Evolutionary conservation across 2,797 vertebrate genomes (phyloP).

Genomic region (Ibycter americanus): DNA sequence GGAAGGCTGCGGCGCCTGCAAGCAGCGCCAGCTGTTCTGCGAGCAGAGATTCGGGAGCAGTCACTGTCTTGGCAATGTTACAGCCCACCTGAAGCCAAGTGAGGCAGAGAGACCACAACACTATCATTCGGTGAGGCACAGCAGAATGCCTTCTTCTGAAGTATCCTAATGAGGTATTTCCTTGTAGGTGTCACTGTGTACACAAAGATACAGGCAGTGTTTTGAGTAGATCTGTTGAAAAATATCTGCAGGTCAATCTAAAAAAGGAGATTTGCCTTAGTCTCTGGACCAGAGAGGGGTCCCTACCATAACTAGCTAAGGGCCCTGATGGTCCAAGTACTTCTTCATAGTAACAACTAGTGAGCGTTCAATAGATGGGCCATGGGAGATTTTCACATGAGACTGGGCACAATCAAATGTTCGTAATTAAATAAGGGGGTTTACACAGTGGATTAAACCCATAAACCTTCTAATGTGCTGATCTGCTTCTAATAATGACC

Average conservation of each 20-base stretch:
- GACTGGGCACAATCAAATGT: background rate
- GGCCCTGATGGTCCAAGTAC: background rate
- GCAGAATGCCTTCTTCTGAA: background rate
- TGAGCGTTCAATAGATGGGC: background rate
- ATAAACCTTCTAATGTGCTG: background rate
- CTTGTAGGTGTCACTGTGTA: background rate
- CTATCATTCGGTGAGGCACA: background rate
- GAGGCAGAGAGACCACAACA: background rate
- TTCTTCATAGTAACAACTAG: background rate
- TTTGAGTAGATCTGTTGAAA: background rate
- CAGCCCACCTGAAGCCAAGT: background rate
- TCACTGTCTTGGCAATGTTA: background rate
- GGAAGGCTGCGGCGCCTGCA: background rate
- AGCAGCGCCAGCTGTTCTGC: background rate
- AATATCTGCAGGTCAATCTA: background rate
- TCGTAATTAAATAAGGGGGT: background rate
- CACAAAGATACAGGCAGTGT: background rate
- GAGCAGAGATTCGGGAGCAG: background rate
- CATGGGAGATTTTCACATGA: background rate
- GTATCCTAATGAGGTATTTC: background rate
- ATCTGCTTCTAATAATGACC: background rate
- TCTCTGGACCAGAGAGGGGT: background rate
- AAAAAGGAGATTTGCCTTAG: background rate
- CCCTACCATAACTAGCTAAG: background rate
- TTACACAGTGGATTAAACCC: background rate